These are phyloP conservation scores for Conchocele bisecta DNA, from an alignment of 2,888 invertebrate genomes.

Conservation along the genomic window DNA sequence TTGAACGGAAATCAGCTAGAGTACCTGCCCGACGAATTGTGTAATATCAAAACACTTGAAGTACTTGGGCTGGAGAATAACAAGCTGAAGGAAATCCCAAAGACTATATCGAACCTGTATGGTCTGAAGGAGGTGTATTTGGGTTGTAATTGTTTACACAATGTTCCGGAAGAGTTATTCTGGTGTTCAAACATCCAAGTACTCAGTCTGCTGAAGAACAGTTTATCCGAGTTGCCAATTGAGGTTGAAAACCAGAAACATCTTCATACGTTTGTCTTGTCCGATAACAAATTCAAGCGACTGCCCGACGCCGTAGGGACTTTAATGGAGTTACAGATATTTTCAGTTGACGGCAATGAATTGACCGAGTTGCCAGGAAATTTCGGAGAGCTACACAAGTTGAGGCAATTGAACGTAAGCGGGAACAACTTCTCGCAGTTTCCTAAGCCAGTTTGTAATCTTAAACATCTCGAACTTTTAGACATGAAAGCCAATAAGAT, in stretches of 20 bases:
- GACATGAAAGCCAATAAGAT: constrained; percentile 71
- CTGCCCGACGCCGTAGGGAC: constrained; percentile 72
- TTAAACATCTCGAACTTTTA: constrained; percentile 67
- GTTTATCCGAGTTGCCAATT: constrained; percentile 73
- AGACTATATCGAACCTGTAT: constrained; percentile 72
- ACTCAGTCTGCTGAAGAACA: constrained; percentile 75
- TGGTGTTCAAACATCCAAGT: constrained; percentile 72
- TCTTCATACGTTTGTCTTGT: constrained; percentile 72
- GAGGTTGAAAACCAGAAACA: constrained; percentile 76
- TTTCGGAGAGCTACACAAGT: constrained; percentile 69
- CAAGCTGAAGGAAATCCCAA: constrained; percentile 68
- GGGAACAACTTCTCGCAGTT: constrained; percentile 71
- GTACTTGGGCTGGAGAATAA: constrained; percentile 77
- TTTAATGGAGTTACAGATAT: constrained; percentile 67
- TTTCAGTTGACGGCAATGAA: constrained; percentile 69
- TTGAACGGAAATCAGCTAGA: constrained; percentile 76
- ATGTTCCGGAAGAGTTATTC: constrained; percentile 77
- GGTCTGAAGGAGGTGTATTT: constrained; percentile 76
- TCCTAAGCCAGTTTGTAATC: constrained; percentile 67
- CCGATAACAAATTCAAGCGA: constrained; percentile 67
- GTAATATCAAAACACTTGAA: constrained; percentile 64
- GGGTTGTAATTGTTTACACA: constrained; percentile 71
- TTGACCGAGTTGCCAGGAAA: constrained; percentile 72
- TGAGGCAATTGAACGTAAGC: constrained; percentile 72
- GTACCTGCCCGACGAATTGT: constrained; percentile 72